phyloP scores from a whole-genome alignment of 2,113 vertebrate genomes.

The Gavialis gangeticus region DNA sequence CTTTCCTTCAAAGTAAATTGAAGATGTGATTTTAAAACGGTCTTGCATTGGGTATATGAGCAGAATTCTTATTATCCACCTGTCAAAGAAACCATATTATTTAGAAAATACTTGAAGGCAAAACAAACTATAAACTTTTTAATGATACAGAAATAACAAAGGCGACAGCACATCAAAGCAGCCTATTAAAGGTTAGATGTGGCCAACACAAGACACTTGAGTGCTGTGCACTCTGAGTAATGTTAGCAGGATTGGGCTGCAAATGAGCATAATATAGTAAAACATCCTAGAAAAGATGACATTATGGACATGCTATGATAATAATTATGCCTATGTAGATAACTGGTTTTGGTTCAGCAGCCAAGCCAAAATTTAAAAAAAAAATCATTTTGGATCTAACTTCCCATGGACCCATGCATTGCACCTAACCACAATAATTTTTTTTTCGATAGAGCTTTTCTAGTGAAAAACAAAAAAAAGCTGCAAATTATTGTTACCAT shows the following conservation, averaged over 20 bases:
- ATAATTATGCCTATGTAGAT: neutral
- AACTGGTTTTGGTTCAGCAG: neutral
- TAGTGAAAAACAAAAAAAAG: neutral
- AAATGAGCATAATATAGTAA: neutral
- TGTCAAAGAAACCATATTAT: neutral
- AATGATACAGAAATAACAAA: neutral
- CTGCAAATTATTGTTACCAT: neutral
- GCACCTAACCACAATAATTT: neutral
- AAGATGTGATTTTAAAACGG: constrained; percentile 18
- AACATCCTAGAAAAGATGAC: neutral
- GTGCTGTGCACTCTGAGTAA: rapidly evolving
- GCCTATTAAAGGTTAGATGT: neutral
- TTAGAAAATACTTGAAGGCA: neutral
- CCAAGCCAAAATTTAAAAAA: neutral
- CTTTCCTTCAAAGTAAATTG: neutral
- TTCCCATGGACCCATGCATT: neutral
- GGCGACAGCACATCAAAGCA: neutral
- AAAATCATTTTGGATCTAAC: neutral
- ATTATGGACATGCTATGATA: neutral
- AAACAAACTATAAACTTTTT: neutral
- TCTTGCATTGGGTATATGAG: neutral
- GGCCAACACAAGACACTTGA: neutral
- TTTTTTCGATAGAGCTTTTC: neutral
- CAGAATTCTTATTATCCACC: neutral
- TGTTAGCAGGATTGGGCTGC: neutral